Evolutionary conservation across 2,113 vertebrate species (phyloP), one percentile per base, ranked within the genome.

Genomic region (Tachycineta bicolor): DNA sequence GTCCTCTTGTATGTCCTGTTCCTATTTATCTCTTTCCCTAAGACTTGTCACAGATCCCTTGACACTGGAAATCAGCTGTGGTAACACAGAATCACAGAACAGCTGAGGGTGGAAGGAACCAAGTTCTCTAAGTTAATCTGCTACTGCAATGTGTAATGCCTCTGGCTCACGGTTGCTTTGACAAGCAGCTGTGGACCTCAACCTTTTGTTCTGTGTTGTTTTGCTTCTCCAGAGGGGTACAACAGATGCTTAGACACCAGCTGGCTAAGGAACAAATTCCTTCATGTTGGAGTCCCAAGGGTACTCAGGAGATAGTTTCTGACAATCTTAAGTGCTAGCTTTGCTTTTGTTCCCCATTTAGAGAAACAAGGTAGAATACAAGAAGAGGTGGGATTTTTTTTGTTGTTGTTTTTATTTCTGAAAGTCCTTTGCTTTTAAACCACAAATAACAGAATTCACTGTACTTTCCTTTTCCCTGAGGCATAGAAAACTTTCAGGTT

Each of bases 131-230:
- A 55, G 15, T 69, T 85, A 83, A 90, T 73, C 46, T 90, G 41
- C 59, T 47, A 31, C 59, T 77, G 33, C 14, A 63, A 33, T 43
- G 25, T 23, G 17, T 50, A 86, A 65, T 69, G 85, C 55, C 47
- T 76, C 79, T 74, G 88, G 63, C 55, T 86, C 63, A 19, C 4
- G 4, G 25, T 29, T 83, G 50, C 63, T 63, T 83, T 83, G 64
- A 95, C 39, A 70, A 92, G 76, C 55, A 94, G 43, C 73, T 87
- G 60, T 44, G 22, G 90, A 77, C 71, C 26, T 89, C 67, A 90
- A 14, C 58, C 28, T 93, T 94, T 94, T 87, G 70, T 94, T 79
- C 90, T 63, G 26, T 4, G 19, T 43, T 86, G 55, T 83, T 86
- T 88, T 86, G 33, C 39, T 78, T 87, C 39, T 90, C 68, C 47